Evolutionary conservation across 1,140 invertebrate species (phyloP).

Genomic region (Bradysia coprophila): DNA sequence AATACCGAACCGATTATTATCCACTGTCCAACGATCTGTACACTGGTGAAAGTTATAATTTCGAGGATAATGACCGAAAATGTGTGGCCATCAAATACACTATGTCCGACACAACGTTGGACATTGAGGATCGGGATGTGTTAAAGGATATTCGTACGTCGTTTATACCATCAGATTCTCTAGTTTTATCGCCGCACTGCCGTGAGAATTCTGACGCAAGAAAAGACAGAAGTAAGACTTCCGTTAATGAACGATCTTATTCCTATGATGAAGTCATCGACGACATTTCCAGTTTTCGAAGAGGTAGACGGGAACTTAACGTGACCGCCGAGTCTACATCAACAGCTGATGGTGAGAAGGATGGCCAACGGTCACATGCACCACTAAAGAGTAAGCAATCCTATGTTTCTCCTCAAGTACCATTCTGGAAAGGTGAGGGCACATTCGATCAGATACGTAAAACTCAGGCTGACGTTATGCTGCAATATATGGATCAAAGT

Average conservation of each 20-base stretch:
- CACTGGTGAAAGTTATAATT: background rate
- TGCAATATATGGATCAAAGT: conserved; percentile 52
- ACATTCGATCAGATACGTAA: conserved; percentile 26
- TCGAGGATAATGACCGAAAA: conserved; percentile 4
- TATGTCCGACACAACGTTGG: conserved; percentile 12
- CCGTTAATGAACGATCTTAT: background rate
- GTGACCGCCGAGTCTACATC: background rate
- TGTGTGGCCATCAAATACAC: conserved; percentile 15
- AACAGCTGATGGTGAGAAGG: background rate
- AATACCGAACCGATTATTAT: background rate
- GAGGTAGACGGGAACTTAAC: background rate
- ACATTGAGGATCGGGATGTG: conserved; percentile 18
- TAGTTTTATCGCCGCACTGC: conserved; percentile 13
- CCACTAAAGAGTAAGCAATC: background rate
- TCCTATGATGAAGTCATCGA: background rate
- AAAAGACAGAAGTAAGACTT: background rate
- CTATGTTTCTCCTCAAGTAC: background rate
- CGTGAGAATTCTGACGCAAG: background rate
- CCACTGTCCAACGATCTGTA: too few relatives aligned
- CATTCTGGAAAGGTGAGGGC: conserved; percentile 31
- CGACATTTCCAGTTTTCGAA: background rate
- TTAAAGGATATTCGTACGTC: conserved; percentile 23
- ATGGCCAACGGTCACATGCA: background rate
- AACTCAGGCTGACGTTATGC: conserved; percentile 44
- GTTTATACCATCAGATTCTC: conserved; percentile 14